Evolutionary conservation across 2,888 invertebrate genomes (phyloP).

Genomic region (Cyrtodaria siliqua): DNA sequence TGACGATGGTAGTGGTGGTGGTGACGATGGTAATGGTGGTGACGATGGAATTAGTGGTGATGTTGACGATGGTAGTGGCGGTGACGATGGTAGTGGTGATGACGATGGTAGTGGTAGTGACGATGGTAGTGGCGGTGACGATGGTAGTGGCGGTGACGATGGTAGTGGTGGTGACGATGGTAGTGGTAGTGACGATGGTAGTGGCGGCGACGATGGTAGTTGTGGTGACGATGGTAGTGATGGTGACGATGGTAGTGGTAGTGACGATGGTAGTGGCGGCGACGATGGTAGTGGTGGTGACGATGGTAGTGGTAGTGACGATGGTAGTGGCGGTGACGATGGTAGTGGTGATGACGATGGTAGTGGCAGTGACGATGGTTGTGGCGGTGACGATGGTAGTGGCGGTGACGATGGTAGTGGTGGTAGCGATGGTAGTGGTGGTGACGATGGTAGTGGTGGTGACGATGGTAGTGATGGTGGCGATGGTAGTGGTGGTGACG

Average conservation of each 20-base stretch:
- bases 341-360: background rate
- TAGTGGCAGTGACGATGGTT: too few species aligned
- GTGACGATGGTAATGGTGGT: too few species aligned
- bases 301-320: background rate
- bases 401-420: background rate
- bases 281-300: background rate
- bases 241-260: background rate
- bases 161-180: background rate
- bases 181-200: background rate
- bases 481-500: slow-evolving; percentile 87
- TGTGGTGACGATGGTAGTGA: background rate
- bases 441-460: background rate
- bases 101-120: background rate
- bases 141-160: background rate
- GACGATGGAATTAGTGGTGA: too few species aligned
- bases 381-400: background rate
- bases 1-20: too few species aligned
- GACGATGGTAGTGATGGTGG: slow-evolving; percentile 84
- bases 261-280: background rate
- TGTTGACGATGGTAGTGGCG: too few species aligned
- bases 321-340: background rate
- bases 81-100: background rate
- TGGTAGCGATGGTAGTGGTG: background rate
- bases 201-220: background rate
- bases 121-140: background rate